A percentile compares a stretch with the other conserved stretches of the same genome.
Evolutionary conservation across 2,113 vertebrate species (phyloP).

Genomic region (Elephas maximus): DNA sequence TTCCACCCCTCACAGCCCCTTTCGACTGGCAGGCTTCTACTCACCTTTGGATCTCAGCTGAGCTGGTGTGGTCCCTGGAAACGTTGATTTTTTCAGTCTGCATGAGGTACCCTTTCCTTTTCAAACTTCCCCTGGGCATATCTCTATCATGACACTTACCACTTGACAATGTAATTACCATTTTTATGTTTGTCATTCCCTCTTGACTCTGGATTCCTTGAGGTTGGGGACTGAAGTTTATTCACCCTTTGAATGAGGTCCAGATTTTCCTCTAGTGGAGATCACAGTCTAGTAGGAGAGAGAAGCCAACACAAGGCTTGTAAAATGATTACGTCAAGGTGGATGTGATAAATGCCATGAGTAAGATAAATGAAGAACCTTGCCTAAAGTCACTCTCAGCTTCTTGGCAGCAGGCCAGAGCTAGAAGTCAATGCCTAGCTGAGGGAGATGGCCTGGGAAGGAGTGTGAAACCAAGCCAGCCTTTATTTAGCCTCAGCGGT

Average conservation of each 20-base stretch:
- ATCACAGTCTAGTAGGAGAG: neutral
- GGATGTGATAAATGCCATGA: neutral
- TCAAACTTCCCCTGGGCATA: neutral
- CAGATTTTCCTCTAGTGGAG: neutral
- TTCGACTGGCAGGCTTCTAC: neutral
- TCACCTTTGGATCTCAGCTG: neutral
- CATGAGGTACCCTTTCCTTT: neutral
- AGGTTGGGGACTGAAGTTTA: neutral
- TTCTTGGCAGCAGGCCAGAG: neutral
- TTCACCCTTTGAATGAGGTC: constrained; percentile 23
- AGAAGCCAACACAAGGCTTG: neutral
- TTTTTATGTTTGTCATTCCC: neutral
- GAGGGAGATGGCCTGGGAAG: neutral
- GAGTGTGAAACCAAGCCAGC: neutral
- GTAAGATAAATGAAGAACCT: neutral
- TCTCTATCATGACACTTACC: neutral
- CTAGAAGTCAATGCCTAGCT: neutral
- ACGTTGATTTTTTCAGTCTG: neutral
- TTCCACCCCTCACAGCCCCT: neutral
- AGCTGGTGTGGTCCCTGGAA: neutral
- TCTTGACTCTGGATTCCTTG: neutral
- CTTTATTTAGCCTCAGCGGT: neutral
- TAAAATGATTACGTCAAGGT: neutral
- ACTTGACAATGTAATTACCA: neutral
- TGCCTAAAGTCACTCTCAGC: neutral